Evolutionary conservation across 2,888 invertebrate species (phyloP), one percentile per base, ranked within the genome.

Genomic region (Cyrtodaria siliqua): DNA sequence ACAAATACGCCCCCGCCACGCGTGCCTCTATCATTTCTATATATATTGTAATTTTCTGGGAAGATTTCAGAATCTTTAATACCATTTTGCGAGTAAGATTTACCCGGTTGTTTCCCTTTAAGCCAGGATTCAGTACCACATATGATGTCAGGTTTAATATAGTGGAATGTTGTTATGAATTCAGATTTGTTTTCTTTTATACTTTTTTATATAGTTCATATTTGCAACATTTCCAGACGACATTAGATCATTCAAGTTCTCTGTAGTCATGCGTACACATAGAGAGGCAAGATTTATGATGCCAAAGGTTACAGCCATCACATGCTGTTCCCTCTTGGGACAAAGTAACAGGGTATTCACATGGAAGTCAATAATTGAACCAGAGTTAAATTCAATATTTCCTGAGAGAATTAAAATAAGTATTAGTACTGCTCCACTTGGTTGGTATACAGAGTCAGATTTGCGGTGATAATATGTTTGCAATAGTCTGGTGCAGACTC

Each of bases 211-310:
- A 4, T 33, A 12, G 33, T 33, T 53, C 53, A 27, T 27, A 53
- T 53, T 26, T 53, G 53, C 53, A 53, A n/a, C 53, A 53, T 27
- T 53, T 53, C 53, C 53, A 53, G 2, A 53, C 53, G 4, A 53
- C 53, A 27, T 27, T n/a, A 2, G 53, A 53, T 26, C 23, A 8
- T 53, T 53, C 53, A 8, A 53, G 29, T 12, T 8, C 26, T 12
- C 27, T 24, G 27, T 8, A 26, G 16, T 53, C 53, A 12, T 53
- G 12, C 8, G 53, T 16, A 16, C 53, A 53, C 27, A 27, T 26
- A 9, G 53, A 53, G 12, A 53, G 4, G 29, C 53, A 53, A 2
- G 24, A 53, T 23, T 12, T 24, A 53, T 53, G 53, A n/a, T 53
- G 53, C 53, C 53, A 53, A n/a, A 53, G 12, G n/a, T 53, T 18